Conservation (phyloP, 2,797 vertebrate species). For the Echiichthys vipera region DNA sequence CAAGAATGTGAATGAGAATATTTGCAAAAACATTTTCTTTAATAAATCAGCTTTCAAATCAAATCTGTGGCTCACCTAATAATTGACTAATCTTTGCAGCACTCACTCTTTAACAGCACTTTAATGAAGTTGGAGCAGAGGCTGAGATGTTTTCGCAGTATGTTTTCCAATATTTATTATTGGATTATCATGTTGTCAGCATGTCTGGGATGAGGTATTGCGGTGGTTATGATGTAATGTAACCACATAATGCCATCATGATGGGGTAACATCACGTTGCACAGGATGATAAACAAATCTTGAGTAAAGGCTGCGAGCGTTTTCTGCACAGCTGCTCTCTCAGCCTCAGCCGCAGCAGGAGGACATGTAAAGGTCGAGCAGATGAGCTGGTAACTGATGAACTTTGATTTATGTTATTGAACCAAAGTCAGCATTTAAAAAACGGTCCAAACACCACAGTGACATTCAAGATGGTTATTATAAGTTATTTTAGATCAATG, state of each 20-base stretch:
- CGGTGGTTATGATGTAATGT: constrained; percentile 53
- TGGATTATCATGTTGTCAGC: constrained; percentile 55
- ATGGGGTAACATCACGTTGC: constrained; percentile 38
- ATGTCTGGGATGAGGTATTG: constrained; percentile 44
- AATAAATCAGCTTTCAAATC: no score
- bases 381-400: constrained; percentile 45
- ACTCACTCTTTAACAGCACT: neutral
- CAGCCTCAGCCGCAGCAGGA: constrained; percentile 1
- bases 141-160: constrained; percentile 20
- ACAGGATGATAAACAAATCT: constrained; percentile 51
- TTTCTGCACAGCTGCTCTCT: constrained; percentile 14
- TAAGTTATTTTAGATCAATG: neutral
- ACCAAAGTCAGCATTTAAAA: constrained; percentile 7
- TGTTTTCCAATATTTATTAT: constrained; percentile 42
- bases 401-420: constrained; percentile 24
- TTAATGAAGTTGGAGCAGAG: neutral
- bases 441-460: neutral
- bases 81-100: neutral
- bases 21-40: neutral
- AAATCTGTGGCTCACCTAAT: no score
- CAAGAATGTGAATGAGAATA: neutral
- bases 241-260: constrained; percentile 68
- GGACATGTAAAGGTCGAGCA: constrained; percentile 37
- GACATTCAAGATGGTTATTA: neutral
- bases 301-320: constrained; percentile 18